These are phyloP conservation scores for Caenorhabditis japonica DNA, from an alignment of 2,888 invertebrate genomes.

Conservation along the genomic window DNA sequence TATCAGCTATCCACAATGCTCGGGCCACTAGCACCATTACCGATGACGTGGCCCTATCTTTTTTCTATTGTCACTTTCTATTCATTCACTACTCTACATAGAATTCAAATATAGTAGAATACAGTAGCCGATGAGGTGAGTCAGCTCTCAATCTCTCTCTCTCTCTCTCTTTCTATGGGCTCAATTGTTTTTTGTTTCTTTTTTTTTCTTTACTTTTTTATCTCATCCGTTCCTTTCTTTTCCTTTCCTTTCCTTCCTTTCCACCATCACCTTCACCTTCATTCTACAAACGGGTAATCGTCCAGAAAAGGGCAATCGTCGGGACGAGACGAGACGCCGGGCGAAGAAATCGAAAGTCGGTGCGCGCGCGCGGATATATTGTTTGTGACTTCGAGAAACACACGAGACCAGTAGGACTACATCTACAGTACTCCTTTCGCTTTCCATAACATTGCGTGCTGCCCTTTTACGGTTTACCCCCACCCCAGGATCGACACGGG, in stretches of 20 bases:
- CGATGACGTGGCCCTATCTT: constrained; percentile 43
- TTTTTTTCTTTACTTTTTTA: constrained; percentile 2
- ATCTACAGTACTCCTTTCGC: constrained; percentile 56
- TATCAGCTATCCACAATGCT: too few relatives aligned
- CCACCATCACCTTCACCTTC: too few relatives aligned
- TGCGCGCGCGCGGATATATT: constrained; percentile 28
- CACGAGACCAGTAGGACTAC: constrained; percentile 50
- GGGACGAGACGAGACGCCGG: too few relatives aligned
- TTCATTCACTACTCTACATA: constrained; percentile 2
- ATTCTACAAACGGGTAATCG: constrained; percentile 29
- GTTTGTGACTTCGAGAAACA: constrained; percentile 48
- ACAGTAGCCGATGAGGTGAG: constrained; percentile 31
- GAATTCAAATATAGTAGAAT: constrained; percentile 3
- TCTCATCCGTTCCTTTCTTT: constrained; percentile 17
- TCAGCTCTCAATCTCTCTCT: constrained; percentile 17
- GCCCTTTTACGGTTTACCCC: constrained; percentile 48
- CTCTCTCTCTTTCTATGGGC: too few relatives aligned
- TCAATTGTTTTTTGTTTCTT: not conserved
- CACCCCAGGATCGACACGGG: constrained; percentile 32
- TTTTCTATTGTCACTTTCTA: constrained; percentile 14
- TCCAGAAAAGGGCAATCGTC: constrained; percentile 41
- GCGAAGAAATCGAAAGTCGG: constrained; percentile 39
- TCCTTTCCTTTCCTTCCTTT: too few relatives aligned
- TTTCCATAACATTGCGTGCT: constrained; percentile 35
- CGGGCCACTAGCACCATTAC: too few relatives aligned